Evolutionary conservation across 2,113 vertebrate genomes (phyloP).

Genomic region (Callipepla squamata): DNA sequence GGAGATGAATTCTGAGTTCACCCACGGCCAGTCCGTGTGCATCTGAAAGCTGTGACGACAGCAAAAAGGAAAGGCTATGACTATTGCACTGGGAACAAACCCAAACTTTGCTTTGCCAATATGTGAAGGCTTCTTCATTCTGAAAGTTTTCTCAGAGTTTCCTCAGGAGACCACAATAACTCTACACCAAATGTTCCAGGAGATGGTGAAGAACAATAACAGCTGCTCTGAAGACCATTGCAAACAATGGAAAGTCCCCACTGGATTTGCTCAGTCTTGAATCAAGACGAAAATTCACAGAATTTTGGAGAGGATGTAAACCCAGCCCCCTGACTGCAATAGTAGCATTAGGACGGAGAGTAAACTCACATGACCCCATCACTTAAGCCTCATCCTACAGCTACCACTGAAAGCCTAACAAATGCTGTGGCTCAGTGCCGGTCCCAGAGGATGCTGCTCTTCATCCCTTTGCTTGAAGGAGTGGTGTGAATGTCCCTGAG

Average conservation of each 20-base stretch:
- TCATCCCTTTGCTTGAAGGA: not conserved
- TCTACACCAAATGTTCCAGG: conserved; percentile 31
- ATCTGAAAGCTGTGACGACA: conserved; percentile 49
- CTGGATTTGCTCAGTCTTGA: conserved; percentile 16
- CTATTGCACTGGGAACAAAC: conserved; percentile 34
- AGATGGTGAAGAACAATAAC: conserved; percentile 65
- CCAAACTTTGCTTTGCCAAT: conserved; percentile 29
- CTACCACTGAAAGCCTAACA: not conserved
- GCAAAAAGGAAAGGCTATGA: conserved; percentile 39
- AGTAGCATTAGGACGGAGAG: fast-evolving
- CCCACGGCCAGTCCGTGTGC: not conserved
- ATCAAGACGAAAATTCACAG: not conserved
- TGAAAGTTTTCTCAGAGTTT: conserved; percentile 35
- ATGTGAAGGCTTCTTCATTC: conserved; percentile 2
- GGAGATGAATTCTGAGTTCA: not conserved
- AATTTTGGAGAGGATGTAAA: conserved; percentile 38
- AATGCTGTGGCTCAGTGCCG: fast-evolving
- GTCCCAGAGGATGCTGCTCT: not conserved
- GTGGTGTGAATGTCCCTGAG: not conserved
- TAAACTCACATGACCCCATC: not conserved
- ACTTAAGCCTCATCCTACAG: not conserved
- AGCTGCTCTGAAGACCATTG: conserved; percentile 29
- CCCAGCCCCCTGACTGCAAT: not conserved
- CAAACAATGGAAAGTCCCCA: conserved; percentile 63
- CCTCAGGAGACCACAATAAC: conserved; percentile 28